These are phyloP conservation scores for Heliangelus exortis DNA, from an alignment of 2,797 vertebrate species.

Conservation along the genomic window DNA sequence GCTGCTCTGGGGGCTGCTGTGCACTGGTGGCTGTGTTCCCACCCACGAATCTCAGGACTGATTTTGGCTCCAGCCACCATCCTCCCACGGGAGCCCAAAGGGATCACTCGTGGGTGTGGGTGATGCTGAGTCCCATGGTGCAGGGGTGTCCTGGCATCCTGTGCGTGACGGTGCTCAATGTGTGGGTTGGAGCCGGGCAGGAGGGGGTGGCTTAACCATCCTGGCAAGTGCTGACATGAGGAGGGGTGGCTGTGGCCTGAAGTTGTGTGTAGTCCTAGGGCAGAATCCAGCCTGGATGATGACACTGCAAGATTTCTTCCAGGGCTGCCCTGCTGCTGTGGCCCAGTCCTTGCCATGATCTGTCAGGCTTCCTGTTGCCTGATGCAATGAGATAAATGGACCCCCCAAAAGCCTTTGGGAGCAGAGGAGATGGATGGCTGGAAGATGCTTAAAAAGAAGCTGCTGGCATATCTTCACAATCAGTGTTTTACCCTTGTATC, in stretches of 20 bases:
- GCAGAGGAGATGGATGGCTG: neutral
- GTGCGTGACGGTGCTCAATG: accelerated
- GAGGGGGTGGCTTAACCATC: neutral
- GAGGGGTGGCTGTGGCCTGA: accelerated
- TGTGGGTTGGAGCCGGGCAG: accelerated
- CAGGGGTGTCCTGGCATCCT: neutral
- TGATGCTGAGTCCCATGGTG: neutral
- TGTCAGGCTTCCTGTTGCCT: neutral
- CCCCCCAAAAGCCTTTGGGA: neutral
- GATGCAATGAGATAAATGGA: accelerated
- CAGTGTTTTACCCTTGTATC: neutral
- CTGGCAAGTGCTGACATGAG: accelerated
- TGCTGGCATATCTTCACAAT: accelerated
- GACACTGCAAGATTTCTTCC: constrained; percentile 53
- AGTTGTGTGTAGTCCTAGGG: neutral
- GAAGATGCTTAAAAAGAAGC: neutral
- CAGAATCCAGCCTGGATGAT: neutral
- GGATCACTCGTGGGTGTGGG: neutral
- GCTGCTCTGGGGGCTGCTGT: neutral
- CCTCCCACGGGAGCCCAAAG: neutral
- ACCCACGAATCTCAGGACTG: neutral
- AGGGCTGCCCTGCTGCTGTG: neutral
- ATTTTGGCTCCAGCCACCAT: neutral
- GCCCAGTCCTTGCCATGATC: neutral
- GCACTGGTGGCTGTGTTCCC: neutral